A percentile compares a stretch with the other conserved stretches of the same genome.
These are phyloP conservation scores for Agrenia bidenticulata DNA, from an alignment of 2,888 invertebrate species.

Conservation along the genomic window DNA sequence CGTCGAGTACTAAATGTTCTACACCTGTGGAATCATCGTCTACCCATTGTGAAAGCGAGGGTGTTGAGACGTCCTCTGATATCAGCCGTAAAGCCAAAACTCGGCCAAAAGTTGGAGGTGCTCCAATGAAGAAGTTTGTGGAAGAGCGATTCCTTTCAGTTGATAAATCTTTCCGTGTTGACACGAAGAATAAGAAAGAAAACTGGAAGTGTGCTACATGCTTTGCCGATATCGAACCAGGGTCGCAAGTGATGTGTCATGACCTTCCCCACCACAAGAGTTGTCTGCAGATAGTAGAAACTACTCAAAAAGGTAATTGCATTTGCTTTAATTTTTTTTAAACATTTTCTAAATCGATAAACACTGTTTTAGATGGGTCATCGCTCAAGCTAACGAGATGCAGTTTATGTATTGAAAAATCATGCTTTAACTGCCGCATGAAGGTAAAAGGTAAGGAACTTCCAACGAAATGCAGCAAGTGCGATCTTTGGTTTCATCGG, in stretches of 20 bases:
- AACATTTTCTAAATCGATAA: conserved; percentile 1
- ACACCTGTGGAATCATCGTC: too few relatives aligned
- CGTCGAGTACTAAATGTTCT: too few relatives aligned
- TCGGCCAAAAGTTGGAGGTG: conserved; percentile 13
- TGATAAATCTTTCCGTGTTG: conserved; percentile 5
- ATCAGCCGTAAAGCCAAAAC: conserved; percentile 10
- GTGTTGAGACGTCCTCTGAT: conserved; percentile 10
- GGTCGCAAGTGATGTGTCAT: conserved; percentile 33
- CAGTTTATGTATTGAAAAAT: conserved; percentile 30
- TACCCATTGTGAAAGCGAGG: neutral
- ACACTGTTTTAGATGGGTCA: conserved; percentile 8
- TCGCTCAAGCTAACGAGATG: conserved; percentile 27
- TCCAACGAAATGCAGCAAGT: conserved; percentile 41
- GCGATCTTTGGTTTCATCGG: conserved; percentile 43
- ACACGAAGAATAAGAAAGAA: neutral
- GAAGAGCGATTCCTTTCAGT: conserved; percentile 7
- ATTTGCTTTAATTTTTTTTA: neutral
- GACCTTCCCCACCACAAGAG: conserved; percentile 41
- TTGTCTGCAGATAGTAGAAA: conserved; percentile 24
- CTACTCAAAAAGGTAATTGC: conserved; percentile 19
- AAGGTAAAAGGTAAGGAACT: conserved; percentile 4
- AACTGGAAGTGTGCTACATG: conserved; percentile 18
- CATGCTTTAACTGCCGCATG: conserved; percentile 42
- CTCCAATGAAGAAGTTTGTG: conserved; percentile 4
- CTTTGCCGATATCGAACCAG: conserved; percentile 14